Evolutionary conservation across 2,888 invertebrate genomes (phyloP), one percentile per base, ranked within the genome.

Genomic region (Drosophila putrida): DNA sequence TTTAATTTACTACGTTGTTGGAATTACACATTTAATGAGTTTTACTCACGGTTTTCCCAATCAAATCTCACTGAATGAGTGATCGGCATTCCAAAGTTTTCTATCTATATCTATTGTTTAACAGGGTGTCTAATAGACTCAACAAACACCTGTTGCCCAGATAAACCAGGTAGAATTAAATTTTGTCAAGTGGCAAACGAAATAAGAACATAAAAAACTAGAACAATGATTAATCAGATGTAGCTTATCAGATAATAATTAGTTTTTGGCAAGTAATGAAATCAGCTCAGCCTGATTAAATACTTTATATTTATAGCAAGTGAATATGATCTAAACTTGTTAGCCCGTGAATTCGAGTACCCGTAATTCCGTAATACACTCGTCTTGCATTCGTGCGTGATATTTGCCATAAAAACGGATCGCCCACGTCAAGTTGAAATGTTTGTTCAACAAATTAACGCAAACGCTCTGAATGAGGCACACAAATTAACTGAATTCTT

Each of bases 381-480:
- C 41, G 28, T 44, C 35, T 51, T 47, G 53, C 44, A 53, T 41
- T 60, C 77, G 77, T 76, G 70, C 82, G 82, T 82, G 86, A 83
- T 68, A 70, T 80, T 85, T 82, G 25, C 63, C 69, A 67, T 54
- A 72, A 68, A 82, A 75, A 68, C 61, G 6, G 11, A 8, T 15
- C 31, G 38, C 11, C 47, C 28, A 57, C 57, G 58, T 49, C 50
- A 39, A 60, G 44, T 65, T 61, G 59, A 73, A 73, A 83, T 81
- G 82, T 82, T 82, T 86, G 82, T 67, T 71, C 71, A 71, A 79
- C 83, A 79, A 82, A 82, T 83, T 82, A 67, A 65, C 81, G 71
- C 83, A 82, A 81, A 76, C 47, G 71, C 35, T 46, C 13, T 43
- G 66, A 82, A 62, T 35, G 69, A 63, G 55, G 55, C 69, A 64